phyloP scores from a whole-genome alignment of 2,888 invertebrate species.

The Metacarcinus magister region DNA sequence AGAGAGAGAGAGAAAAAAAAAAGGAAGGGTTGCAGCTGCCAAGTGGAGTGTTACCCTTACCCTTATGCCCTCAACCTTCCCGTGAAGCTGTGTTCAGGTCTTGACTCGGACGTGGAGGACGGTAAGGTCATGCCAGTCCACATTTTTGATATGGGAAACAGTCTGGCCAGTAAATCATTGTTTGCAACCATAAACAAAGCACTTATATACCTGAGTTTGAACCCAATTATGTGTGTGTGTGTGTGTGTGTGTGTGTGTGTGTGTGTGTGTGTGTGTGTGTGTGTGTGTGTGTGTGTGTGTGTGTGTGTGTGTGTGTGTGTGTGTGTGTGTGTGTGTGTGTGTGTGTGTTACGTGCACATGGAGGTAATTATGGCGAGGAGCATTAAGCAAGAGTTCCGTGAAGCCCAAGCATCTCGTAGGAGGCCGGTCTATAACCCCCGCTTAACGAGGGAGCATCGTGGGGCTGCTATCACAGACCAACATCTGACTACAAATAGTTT shows the following conservation, averaged over 20 bases:
- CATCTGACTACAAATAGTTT: conserved; percentile 66
- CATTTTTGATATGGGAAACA: neutral
- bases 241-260: no score
- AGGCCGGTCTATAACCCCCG: conserved; percentile 43
- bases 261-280: neutral
- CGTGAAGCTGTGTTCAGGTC: neutral
- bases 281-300: conserved; percentile 47
- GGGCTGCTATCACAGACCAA: conserved; percentile 37
- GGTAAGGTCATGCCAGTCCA: neutral
- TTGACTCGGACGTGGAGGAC: no score
- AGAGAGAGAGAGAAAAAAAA: no score
- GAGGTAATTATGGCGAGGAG: conserved; percentile 46
- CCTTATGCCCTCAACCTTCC: neutral
- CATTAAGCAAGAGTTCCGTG: conserved; percentile 49
- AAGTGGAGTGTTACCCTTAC: neutral
- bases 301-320: conserved; percentile 34
- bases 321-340: conserved; percentile 22
- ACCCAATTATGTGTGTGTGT: no score
- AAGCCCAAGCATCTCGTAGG: conserved; percentile 49
- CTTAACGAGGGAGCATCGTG: conserved; percentile 49
- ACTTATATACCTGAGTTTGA: no score
- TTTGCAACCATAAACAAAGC: neutral
- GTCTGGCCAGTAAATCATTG: neutral
- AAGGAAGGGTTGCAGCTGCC: neutral
- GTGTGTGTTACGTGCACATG: conserved; percentile 42